phyloP scores from a whole-genome alignment of 2,797 vertebrate genomes.

The Sitta carolinensis region DNA sequence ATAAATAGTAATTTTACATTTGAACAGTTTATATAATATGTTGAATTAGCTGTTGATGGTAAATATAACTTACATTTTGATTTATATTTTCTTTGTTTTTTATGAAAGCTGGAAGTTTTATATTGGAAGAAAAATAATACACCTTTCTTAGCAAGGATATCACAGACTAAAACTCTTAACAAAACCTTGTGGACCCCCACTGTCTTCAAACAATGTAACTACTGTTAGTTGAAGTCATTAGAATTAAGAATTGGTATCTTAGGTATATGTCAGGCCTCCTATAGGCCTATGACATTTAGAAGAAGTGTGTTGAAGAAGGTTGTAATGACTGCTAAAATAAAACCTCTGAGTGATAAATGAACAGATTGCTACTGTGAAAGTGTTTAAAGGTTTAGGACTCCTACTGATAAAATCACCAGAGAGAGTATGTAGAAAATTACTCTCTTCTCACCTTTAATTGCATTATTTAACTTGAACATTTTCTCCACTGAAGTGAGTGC shows the following conservation, averaged over 20 bases:
- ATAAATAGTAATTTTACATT: neutral
- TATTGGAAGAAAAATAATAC: neutral
- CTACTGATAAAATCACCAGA: constrained; percentile 50
- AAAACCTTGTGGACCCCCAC: neutral
- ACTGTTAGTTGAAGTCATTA: neutral
- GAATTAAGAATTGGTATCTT: neutral
- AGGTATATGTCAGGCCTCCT: constrained; percentile 42
- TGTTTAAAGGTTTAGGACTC: constrained; percentile 63
- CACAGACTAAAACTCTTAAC: neutral
- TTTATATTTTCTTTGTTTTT: neutral
- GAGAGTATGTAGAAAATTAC: constrained; percentile 63
- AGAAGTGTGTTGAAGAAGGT: constrained; percentile 20
- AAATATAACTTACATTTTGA: neutral
- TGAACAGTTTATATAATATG: neutral
- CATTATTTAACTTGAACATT: constrained; percentile 64
- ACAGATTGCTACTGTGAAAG: constrained; percentile 34
- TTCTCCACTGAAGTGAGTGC: constrained; percentile 20
- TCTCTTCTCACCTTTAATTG: constrained; percentile 70
- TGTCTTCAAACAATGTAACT: neutral
- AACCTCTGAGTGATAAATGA: constrained; percentile 30
- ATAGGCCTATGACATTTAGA: constrained; percentile 6
- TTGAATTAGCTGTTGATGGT: neutral
- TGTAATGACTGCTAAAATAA: constrained; percentile 55
- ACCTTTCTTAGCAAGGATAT: neutral
- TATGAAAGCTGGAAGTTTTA: neutral